A percentile compares a stretch with the other conserved stretches of the same genome.
Conservation (phyloP, 2,113 vertebrate genomes). For the Ondatra zibethicus region DNA sequence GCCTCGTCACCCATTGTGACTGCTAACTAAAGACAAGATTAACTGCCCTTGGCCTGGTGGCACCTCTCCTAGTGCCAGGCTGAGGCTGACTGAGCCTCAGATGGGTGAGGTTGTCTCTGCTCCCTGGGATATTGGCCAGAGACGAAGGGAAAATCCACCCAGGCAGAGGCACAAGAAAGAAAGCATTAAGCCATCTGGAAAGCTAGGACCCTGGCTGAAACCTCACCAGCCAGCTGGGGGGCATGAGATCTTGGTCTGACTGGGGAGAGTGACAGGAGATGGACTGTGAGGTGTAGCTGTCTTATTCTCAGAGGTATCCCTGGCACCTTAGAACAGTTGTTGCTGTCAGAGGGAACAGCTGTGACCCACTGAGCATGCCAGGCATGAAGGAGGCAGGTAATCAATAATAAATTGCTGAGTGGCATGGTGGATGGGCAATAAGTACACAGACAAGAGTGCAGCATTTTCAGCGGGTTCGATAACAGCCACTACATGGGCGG, state of each 20-base stretch:
- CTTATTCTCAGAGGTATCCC: not conserved
- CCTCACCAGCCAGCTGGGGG: conserved; percentile 63
- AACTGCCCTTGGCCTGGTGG: conserved; percentile 49
- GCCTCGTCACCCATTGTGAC: not conserved
- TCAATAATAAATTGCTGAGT: conserved; percentile 26
- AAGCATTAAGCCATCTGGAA: conserved; percentile 60
- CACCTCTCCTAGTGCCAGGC: conserved; percentile 51
- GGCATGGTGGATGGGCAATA: not conserved
- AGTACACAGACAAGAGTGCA: accelerated
- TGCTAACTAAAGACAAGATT: conserved; percentile 73
- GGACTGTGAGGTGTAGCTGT: not conserved
- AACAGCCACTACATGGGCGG: not conserved
- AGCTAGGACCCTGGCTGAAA: not conserved
- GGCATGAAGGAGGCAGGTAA: not conserved
- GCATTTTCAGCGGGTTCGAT: not conserved
- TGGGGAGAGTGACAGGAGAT: not conserved
- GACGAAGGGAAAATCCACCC: not conserved
- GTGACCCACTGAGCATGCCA: not conserved
- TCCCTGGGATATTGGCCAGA: conserved; percentile 45
- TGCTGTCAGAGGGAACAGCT: conserved; percentile 50
- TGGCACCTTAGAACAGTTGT: conserved; percentile 20
- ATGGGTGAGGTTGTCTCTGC: not conserved
- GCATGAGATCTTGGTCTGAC: conserved; percentile 38
- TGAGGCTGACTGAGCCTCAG: not conserved
- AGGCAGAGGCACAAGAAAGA: not conserved